Conservation (phyloP, 2,888 invertebrate species). For the Drymonia ruficornis region DNA sequence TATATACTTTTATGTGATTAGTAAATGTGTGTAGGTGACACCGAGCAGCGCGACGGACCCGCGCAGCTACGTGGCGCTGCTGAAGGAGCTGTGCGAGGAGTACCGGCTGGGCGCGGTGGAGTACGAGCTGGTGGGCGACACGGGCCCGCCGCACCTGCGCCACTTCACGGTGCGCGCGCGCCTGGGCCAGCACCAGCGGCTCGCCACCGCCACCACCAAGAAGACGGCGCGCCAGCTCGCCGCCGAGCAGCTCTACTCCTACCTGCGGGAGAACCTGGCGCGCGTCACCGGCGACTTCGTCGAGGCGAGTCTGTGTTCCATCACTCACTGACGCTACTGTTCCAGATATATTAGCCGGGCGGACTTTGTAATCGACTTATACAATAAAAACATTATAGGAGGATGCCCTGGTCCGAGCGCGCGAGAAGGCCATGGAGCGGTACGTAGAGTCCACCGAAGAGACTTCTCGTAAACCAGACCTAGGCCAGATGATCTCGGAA, state of each 20-base stretch:
- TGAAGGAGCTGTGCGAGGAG: slow-evolving; percentile 77
- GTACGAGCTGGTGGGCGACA: slow-evolving; percentile 84
- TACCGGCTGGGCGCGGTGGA: slow-evolving; percentile 77
- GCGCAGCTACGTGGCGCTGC: slow-evolving; percentile 67
- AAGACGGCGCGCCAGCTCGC: slow-evolving; percentile 87
- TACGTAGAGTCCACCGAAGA: slow-evolving; percentile 46
- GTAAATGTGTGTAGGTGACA: no score
- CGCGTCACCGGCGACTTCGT: slow-evolving; percentile 63
- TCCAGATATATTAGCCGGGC: not conserved
- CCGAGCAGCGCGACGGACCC: slow-evolving; percentile 20
- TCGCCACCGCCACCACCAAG: slow-evolving; percentile 85
- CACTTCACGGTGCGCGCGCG: slow-evolving; percentile 85
- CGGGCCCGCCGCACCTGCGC: slow-evolving; percentile 88
- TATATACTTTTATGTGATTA: no score
- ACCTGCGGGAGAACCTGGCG: slow-evolving; percentile 65
- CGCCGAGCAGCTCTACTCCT: slow-evolving; percentile 74
- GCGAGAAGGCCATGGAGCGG: slow-evolving; percentile 64
- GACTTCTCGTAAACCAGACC: slow-evolving; percentile 51
- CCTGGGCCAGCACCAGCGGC: slow-evolving; percentile 81
- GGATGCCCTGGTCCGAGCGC: slow-evolving; percentile 64
- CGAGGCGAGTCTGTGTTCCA: slow-evolving; percentile 54
- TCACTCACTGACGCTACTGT: no score
- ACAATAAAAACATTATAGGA: slow-evolving; percentile 49
- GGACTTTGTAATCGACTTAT: not conserved
- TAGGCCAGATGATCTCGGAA: slow-evolving; percentile 58